phyloP scores from a whole-genome alignment of 1,140 invertebrate genomes.

The Hypsibius dujardini region DNA sequence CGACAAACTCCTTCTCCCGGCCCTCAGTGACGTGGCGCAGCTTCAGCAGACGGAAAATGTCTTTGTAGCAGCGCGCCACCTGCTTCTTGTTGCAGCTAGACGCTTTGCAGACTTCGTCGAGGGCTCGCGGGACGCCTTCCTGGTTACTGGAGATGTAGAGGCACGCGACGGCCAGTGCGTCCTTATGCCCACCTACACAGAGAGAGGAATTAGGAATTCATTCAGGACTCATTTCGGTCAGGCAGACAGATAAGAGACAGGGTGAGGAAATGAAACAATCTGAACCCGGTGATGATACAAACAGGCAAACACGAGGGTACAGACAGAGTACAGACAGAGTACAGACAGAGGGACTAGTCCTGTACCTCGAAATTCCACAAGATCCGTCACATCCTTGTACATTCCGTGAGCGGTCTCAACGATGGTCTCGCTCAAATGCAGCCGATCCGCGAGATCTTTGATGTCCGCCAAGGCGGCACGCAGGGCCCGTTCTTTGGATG shows the following conservation, averaged over 20 bases:
- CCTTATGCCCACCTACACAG: background rate
- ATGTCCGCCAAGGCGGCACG: background rate
- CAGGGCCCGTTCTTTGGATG: background rate
- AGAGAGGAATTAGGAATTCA: too few relatives aligned
- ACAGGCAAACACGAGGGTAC: background rate
- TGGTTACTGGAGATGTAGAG: background rate
- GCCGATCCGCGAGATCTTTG: background rate
- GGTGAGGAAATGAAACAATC: too few relatives aligned
- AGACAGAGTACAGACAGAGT: background rate
- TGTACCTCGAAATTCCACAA: background rate
- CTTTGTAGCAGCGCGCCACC: slow-evolving; percentile 10
- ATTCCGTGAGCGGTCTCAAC: slow-evolving; percentile 4
- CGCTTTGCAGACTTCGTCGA: background rate
- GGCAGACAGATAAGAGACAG: too few relatives aligned
- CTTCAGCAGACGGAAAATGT: background rate
- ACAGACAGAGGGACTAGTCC: background rate
- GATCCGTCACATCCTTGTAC: slow-evolving; percentile 3
- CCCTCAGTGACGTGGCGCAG: background rate
- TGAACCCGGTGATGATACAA: too few relatives aligned
- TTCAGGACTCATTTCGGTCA: too few relatives aligned
- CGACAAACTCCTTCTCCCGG: background rate
- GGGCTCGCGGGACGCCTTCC: background rate
- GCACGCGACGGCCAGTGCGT: slow-evolving; percentile 2
- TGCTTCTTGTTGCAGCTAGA: background rate
- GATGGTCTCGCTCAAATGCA: background rate